Conservation (phyloP, 2,797 vertebrate genomes). For the Peromyscus attwateri region DNA sequence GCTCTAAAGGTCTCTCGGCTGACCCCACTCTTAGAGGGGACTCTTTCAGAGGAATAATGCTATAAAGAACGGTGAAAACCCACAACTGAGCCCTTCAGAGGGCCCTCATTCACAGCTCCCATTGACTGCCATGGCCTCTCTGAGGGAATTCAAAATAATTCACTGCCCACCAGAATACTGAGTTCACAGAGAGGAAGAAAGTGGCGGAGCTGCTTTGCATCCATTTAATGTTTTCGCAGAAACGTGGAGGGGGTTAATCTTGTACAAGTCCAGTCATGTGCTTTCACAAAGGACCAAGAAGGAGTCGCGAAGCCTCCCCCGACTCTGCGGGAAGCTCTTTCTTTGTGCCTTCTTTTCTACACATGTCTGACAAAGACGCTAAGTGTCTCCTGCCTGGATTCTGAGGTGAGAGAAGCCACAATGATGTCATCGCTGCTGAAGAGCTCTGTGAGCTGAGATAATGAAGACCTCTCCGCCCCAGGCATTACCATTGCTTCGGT, state of each 20-base stretch:
- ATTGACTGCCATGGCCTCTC: slow-evolving; percentile 63
- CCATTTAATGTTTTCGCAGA: slow-evolving; percentile 74
- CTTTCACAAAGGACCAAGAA: slow-evolving; percentile 78
- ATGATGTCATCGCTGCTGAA: not conserved
- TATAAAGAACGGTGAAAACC: slow-evolving; percentile 81
- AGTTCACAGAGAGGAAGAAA: slow-evolving; percentile 73
- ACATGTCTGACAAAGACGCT: slow-evolving; percentile 8
- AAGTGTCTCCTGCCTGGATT: slow-evolving; percentile 48
- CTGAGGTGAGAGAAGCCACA: slow-evolving; percentile 64
- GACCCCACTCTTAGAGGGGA: slow-evolving; percentile 78
- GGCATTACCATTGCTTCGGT: not conserved
- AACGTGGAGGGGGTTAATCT: slow-evolving; percentile 81
- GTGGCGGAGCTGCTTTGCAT: slow-evolving; percentile 72
- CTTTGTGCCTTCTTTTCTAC: slow-evolving; percentile 75
- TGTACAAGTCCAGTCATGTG: slow-evolving; percentile 79
- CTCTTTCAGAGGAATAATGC: slow-evolving; percentile 85
- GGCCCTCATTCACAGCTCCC: slow-evolving; percentile 62
- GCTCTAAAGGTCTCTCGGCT: slow-evolving; percentile 78
- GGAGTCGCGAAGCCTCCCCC: slow-evolving; percentile 74
- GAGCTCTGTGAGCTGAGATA: slow-evolving; percentile 37
- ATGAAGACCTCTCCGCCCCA: slow-evolving; percentile 14
- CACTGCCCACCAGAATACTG: slow-evolving; percentile 68
- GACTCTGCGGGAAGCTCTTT: slow-evolving; percentile 42
- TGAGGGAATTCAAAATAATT: slow-evolving; percentile 75
- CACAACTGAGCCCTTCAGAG: slow-evolving; percentile 78